Evolutionary conservation across 2,888 invertebrate species (phyloP), one percentile per base, ranked within the genome.

Genomic region (Drosophila koepferae): DNA sequence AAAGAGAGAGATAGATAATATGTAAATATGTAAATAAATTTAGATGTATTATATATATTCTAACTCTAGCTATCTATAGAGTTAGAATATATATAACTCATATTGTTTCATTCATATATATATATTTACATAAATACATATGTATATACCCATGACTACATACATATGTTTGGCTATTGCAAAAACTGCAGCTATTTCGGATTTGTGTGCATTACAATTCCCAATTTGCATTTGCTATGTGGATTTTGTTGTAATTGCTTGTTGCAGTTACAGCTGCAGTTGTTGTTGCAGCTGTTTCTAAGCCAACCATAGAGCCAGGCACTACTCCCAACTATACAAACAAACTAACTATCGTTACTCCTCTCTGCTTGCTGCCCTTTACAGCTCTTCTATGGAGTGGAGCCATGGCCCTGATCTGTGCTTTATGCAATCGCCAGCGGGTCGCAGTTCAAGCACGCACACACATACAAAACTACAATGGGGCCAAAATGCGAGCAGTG

Each of bases 221-320:
- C 41, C 72, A 77, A 83, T 86, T 84, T 84, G 87, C 85, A 86
- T 84, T 71, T 70, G 36, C 62, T 63, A 34, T 49, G 49, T 65
- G 70, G 51, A 63, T 69, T 68, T 67, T 53, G 63, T 58, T 63
- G 69, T 40, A 4, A 49, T 43, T 51, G 61, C 44, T 56, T 63
- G 58, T 54, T 60, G 63, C 36, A 51, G 51, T 40, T 53, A 43
- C 41, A 56, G 55, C 43, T 46, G 23, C 54, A 49, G 44, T 20
- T 20, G 55, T 43, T 70, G 67, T 49, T 67, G 51, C 53, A 36
- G 51, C 34, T 54, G 80, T 76, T 79, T 80, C 78, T 80, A 79
- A 79, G 78, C 80, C 78, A 79, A 75, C 78, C 72, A 64, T 70
- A 63, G 61, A 48, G 43, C 34, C 51, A 53, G 34, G 18, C 43